Conservation (phyloP, 2,888 invertebrate genomes). For the Torymus tubicola region DNA sequence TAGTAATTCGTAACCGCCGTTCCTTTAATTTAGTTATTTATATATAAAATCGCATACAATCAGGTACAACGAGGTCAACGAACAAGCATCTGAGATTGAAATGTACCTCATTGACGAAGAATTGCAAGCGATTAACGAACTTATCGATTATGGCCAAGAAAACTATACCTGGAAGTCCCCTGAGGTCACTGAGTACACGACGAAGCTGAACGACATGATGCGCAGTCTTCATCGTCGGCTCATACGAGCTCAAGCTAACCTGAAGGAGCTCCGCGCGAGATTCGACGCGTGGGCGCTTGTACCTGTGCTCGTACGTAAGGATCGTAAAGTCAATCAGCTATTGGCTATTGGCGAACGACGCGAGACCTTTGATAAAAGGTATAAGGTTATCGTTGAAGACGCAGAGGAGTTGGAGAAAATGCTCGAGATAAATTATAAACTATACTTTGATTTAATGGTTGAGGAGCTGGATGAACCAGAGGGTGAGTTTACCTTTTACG, state of each 20-base stretch:
- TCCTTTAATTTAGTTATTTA: neutral
- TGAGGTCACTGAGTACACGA: conserved; percentile 84
- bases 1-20: conserved; percentile 36
- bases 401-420: conserved; percentile 80
- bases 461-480: conserved; percentile 18
- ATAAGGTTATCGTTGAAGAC: conserved; percentile 76
- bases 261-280: conserved; percentile 79
- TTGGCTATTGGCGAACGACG: conserved; percentile 80
- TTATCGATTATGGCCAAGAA: conserved; percentile 83
- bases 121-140: conserved; percentile 84
- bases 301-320: conserved; percentile 87
- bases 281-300: conserved; percentile 85
- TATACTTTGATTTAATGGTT: conserved; percentile 82
- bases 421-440: conserved; percentile 82
- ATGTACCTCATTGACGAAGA: conserved; percentile 86
- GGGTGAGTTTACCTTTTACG: neutral
- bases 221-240: conserved; percentile 85
- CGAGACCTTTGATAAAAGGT: conserved; percentile 79
- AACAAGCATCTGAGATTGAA: conserved; percentile 86
- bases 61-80: conserved; percentile 90
- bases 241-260: conserved; percentile 82
- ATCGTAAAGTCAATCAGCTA: conserved; percentile 80
- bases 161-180: conserved; percentile 88
- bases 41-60: neutral
- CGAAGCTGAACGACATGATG: conserved; percentile 82